Evolutionary conservation across 2,888 invertebrate genomes (phyloP).

Genomic region (Drosophila ustulata): DNA sequence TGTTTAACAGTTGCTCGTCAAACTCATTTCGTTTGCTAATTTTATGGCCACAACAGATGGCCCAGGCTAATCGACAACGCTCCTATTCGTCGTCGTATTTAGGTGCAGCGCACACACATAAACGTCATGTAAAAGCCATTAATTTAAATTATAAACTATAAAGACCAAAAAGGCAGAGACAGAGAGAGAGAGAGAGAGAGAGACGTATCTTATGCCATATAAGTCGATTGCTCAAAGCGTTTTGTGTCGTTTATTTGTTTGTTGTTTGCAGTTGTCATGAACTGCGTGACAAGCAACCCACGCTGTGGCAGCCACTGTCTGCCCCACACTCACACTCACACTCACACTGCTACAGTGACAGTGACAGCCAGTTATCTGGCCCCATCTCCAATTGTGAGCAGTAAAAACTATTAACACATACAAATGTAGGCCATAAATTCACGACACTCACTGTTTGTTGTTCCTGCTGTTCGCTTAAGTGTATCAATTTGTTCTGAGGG

Average conservation of each 20-base stretch:
- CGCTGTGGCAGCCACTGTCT: constrained; percentile 13
- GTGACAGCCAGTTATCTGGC: constrained; percentile 20
- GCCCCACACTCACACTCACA: background rate
- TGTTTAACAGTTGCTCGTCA: constrained; percentile 44
- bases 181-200: background rate
- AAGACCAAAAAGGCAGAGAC: constrained; percentile 57
- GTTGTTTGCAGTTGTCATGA: constrained; percentile 69
- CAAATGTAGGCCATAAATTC: constrained; percentile 39
- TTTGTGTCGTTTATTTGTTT: constrained; percentile 23
- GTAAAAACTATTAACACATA: constrained; percentile 50
- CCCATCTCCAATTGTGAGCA: constrained; percentile 37
- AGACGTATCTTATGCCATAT: constrained; percentile 56
- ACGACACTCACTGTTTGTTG: constrained; percentile 18
- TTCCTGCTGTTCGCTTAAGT: constrained; percentile 16
- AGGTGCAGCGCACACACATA: constrained; percentile 62
- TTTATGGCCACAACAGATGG: constrained; percentile 68
- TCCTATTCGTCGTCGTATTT: constrained; percentile 31
- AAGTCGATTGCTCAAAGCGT: constrained; percentile 64
- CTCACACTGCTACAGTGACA: background rate
- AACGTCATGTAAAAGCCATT: constrained; percentile 73
- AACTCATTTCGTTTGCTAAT: constrained; percentile 61
- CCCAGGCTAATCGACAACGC: constrained; percentile 33
- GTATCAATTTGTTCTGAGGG: constrained; percentile 29
- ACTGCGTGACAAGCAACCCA: constrained; percentile 66
- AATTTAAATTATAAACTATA: constrained; percentile 79